Evolutionary conservation across 2,888 invertebrate genomes (phyloP).

Genomic region (Cheilosia soror): DNA sequence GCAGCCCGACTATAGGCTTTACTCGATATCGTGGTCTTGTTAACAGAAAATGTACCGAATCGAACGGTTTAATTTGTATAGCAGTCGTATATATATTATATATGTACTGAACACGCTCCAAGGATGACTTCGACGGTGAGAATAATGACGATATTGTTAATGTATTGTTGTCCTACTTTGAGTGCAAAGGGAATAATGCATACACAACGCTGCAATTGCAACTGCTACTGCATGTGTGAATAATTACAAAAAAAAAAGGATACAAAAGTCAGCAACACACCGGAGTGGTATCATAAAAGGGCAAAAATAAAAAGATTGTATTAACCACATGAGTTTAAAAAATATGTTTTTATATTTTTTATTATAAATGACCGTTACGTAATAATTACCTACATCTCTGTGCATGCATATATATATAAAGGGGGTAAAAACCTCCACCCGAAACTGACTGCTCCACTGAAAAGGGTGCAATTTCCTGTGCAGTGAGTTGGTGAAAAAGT

Average conservation of each 20-base stretch:
- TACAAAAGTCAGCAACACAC: slow-evolving; percentile 50
- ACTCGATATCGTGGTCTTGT: slow-evolving; percentile 36
- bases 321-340: slow-evolving; percentile 51
- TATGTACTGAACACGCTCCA: slow-evolving; percentile 31
- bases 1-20: slow-evolving; percentile 23
- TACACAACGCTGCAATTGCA: slow-evolving; percentile 53
- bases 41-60: slow-evolving; percentile 59
- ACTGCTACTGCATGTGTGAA: slow-evolving; percentile 58
- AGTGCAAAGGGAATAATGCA: slow-evolving; percentile 66
- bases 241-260: slow-evolving; percentile 52
- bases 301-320: slow-evolving; percentile 17
- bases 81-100: slow-evolving; percentile 12
- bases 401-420: slow-evolving; percentile 32
- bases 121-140: slow-evolving; percentile 72
- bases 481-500: slow-evolving; percentile 54
- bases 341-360: slow-evolving; percentile 29
- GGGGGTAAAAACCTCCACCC: slow-evolving; percentile 62
- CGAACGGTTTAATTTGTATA: slow-evolving; percentile 49
- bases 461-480: slow-evolving; percentile 71
- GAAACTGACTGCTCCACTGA: slow-evolving; percentile 5
- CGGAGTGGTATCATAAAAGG: slow-evolving; percentile 19
- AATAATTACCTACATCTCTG: slow-evolving; percentile 65
- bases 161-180: slow-evolving; percentile 74
- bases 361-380: slow-evolving; percentile 72
- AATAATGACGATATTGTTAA: slow-evolving; percentile 73